These are phyloP conservation scores for Ursus arctos DNA, from an alignment of 2,113 vertebrate species.

Conservation along the genomic window DNA sequence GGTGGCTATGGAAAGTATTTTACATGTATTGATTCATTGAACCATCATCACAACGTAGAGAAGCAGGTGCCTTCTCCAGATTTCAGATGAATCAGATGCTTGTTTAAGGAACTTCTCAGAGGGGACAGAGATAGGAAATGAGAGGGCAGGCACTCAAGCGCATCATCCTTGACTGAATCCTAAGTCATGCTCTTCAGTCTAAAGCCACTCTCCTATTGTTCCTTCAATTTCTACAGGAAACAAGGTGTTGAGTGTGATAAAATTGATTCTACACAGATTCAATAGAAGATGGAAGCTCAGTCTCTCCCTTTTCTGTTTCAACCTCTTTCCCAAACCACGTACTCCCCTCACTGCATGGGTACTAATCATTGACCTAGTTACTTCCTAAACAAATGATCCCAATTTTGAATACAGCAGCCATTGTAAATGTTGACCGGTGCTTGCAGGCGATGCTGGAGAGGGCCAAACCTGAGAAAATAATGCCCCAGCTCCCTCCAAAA, in stretches of 20 bases:
- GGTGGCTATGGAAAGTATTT: neutral
- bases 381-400: neutral
- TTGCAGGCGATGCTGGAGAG: neutral
- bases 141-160: neutral
- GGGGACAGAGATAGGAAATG: neutral
- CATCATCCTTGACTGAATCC: neutral
- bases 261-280: neutral
- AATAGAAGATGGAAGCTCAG: neutral
- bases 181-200: neutral
- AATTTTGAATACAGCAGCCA: neutral
- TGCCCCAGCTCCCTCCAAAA: neutral
- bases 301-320: neutral
- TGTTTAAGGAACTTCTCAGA: constrained; percentile 1
- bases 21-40: neutral
- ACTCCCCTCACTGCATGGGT: neutral
- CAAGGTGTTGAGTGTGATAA: neutral
- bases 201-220: neutral
- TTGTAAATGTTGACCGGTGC: neutral
- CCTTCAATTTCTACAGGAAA: neutral
- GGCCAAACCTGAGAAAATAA: neutral
- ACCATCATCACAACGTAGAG: neutral
- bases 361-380: neutral
- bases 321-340: neutral
- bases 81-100: neutral
- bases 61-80: neutral